These are phyloP conservation scores for Corythornis madagascariensis DNA, from an alignment of 2,113 vertebrate genomes.

Conservation along the genomic window DNA sequence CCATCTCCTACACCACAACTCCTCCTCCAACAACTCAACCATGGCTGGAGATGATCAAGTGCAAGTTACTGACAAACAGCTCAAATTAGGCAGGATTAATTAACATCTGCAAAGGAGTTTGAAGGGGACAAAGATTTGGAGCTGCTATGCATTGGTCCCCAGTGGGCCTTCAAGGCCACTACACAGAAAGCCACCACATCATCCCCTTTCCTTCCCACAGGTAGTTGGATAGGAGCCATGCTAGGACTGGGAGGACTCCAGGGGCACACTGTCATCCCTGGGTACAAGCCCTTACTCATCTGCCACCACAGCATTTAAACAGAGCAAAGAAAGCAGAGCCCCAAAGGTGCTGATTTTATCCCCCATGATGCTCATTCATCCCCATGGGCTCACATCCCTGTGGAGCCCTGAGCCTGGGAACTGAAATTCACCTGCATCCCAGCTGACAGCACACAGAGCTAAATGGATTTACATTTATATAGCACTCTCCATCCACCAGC, in stretches of 20 bases:
- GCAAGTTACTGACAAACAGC: background rate
- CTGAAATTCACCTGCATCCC: background rate
- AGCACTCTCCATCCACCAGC: background rate
- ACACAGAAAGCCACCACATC: background rate
- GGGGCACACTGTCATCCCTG: accelerated
- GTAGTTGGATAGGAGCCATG: accelerated
- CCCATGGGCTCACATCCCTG: accelerated
- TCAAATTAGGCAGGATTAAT: background rate
- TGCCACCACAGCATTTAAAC: accelerated
- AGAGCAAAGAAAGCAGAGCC: background rate
- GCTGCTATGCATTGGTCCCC: background rate
- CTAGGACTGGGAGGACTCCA: background rate
- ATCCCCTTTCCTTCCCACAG: background rate
- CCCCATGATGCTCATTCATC: accelerated
- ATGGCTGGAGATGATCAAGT: background rate
- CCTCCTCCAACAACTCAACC: background rate
- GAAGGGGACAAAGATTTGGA: background rate
- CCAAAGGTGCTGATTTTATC: background rate
- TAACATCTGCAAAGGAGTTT: background rate
- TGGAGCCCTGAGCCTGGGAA: background rate
- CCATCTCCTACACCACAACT: background rate
- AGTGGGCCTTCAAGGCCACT: background rate
- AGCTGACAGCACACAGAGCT: accelerated
- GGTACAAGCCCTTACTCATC: background rate
- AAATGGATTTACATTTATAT: background rate